A percentile compares a stretch with the other conserved stretches of the same genome.
Evolutionary conservation across 2,888 invertebrate species (phyloP).

Genomic region (Melinaea marsaeus): DNA sequence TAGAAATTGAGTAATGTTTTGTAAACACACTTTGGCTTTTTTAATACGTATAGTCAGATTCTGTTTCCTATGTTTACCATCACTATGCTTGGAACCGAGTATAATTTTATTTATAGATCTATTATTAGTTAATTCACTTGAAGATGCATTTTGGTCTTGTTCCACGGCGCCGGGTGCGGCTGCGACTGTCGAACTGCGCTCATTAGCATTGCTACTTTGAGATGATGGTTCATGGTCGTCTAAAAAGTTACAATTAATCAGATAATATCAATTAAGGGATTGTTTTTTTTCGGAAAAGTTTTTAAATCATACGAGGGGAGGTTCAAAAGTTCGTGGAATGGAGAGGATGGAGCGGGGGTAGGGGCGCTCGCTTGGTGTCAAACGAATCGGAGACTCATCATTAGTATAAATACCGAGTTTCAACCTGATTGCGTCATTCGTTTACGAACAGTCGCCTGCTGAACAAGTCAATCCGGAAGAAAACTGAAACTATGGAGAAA

Average conservation of each 20-base stretch:
- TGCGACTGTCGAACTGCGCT: neutral
- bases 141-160: neutral
- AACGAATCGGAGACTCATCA: too few relatives aligned
- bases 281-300: too few relatives aligned
- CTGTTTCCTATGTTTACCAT: conserved; percentile 25
- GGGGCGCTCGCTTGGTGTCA: too few relatives aligned
- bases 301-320: too few relatives aligned
- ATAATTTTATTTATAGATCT: conserved; percentile 46
- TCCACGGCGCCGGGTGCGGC: neutral
- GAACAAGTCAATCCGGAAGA: too few relatives aligned
- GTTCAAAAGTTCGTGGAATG: too few relatives aligned
- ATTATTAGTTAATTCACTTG: conserved; percentile 9
- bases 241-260: neutral
- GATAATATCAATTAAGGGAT: too few relatives aligned
- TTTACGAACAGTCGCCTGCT: too few relatives aligned
- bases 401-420: too few relatives aligned
- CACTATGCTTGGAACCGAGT: conserved; percentile 47
- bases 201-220: neutral
- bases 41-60: conserved; percentile 16
- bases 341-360: too few relatives aligned
- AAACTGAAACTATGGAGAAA: too few relatives aligned
- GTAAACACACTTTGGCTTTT: conserved; percentile 40
- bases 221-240: conserved; percentile 3
- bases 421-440: too few relatives aligned
- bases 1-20: conserved; percentile 46